phyloP scores from a whole-genome alignment of 2,113 vertebrate genomes.

The Apus apus region DNA sequence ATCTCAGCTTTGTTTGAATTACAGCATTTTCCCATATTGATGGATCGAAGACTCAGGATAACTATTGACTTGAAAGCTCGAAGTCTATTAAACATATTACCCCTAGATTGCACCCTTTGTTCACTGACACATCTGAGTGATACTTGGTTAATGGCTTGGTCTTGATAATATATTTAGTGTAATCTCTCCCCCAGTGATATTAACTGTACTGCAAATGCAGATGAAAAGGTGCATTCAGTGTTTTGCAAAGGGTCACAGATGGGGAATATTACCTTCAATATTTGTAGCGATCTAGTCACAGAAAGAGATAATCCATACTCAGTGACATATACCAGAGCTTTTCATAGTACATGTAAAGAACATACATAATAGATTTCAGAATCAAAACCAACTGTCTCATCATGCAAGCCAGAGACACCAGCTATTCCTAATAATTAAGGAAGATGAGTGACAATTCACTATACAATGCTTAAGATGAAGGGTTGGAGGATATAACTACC shows the following conservation, averaged over 20 bases:
- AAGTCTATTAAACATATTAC: conserved; percentile 30
- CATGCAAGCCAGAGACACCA: not conserved
- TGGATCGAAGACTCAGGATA: conserved; percentile 10
- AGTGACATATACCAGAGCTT: not conserved
- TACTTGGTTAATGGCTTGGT: conserved; percentile 62
- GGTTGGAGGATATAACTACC: not conserved
- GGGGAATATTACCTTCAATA: conserved; percentile 47
- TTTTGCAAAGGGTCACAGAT: conserved; percentile 69
- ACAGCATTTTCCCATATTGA: not conserved
- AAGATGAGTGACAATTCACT: not conserved
- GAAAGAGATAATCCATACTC: conserved; percentile 67
- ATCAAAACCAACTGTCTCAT: conserved; percentile 46
- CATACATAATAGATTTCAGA: conserved; percentile 44
- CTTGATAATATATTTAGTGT: conserved; percentile 56
- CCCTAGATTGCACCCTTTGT: conserved; percentile 43
- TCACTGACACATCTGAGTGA: conserved; percentile 37
- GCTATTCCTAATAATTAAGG: not conserved
- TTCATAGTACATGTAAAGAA: conserved; percentile 26
- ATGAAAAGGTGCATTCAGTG: conserved; percentile 62
- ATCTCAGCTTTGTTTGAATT: conserved; percentile 15
- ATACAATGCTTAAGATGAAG: not conserved
- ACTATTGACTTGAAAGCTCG: conserved; percentile 47
- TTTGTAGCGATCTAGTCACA: conserved; percentile 56
- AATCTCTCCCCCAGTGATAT: conserved; percentile 59
- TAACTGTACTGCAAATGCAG: conserved; percentile 62